Conservation (phyloP, 2,888 invertebrate genomes). For the Cacoxenus indagator region DNA sequence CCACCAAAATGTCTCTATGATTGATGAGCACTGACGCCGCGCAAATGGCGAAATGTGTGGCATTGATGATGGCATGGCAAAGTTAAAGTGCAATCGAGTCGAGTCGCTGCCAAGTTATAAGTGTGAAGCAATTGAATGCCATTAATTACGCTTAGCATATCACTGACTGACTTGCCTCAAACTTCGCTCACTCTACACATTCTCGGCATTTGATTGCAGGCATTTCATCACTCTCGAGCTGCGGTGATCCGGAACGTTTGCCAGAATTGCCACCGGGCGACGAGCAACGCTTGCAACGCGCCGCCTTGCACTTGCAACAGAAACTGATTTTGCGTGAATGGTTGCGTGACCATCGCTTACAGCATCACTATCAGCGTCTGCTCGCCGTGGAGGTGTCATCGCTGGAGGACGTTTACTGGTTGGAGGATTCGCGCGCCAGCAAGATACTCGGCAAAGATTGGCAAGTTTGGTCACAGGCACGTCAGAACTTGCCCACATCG, state of each 20-base stretch:
- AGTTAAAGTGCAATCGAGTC: constrained; percentile 17
- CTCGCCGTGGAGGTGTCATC: constrained; percentile 85
- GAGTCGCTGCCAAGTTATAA: no score
- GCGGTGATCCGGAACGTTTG: constrained; percentile 80
- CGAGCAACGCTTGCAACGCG: constrained; percentile 85
- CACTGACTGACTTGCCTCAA: not conserved
- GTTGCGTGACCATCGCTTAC: constrained; percentile 81
- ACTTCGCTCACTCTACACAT: not conserved
- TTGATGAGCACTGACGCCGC: constrained; percentile 15
- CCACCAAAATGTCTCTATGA: constrained; percentile 2
- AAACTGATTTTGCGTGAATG: constrained; percentile 88
- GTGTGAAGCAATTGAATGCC: constrained; percentile 48
- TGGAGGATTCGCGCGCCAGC: constrained; percentile 85
- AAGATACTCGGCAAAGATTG: constrained; percentile 85
- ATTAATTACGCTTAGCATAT: constrained; percentile 32
- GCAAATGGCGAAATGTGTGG: constrained; percentile 3
- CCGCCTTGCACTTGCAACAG: constrained; percentile 85
- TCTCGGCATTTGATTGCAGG: constrained; percentile 74
- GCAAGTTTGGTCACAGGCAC: constrained; percentile 82
- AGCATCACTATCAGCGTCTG: constrained; percentile 81
- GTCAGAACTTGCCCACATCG: constrained; percentile 86
- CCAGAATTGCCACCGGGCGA: constrained; percentile 88
- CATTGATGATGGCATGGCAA: constrained; percentile 22
- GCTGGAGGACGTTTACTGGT: constrained; percentile 92
- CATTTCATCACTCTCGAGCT: constrained; percentile 86